Conservation (phyloP, 2,888 invertebrate species). For the Harpagoxenus sublaevis region DNA sequence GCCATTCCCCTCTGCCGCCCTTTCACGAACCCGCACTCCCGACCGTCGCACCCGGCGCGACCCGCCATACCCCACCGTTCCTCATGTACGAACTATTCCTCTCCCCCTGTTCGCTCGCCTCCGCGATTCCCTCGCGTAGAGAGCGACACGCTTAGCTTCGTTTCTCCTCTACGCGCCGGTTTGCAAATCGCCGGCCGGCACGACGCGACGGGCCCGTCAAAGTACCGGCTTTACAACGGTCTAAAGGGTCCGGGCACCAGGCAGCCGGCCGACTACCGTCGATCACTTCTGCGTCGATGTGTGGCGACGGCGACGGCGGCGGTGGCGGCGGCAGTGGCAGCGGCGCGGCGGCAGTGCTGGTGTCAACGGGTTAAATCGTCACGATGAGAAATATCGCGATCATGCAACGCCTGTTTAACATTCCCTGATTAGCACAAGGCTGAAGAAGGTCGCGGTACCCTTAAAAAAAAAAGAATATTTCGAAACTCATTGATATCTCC, state of each 20-base stretch:
- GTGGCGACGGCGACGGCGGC: not conserved
- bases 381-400: constrained; percentile 10
- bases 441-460: not conserved
- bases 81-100: constrained; percentile 42
- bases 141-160: constrained; percentile 20
- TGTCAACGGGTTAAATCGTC: not conserved
- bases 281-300: not conserved
- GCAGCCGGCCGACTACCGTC: not conserved
- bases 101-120: constrained; percentile 38
- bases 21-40: constrained; percentile 48
- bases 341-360: not conserved
- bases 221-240: constrained; percentile 19
- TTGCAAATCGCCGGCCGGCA: constrained; percentile 55
- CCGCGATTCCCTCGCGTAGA: constrained; percentile 39
- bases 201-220: constrained; percentile 21
- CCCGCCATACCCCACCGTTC: constrained; percentile 52
- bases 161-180: constrained; percentile 23
- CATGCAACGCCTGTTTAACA: not conserved
- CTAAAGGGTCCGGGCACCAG: constrained; percentile 3
- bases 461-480: not conserved
- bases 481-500: too few species aligned
- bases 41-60: constrained; percentile 51
- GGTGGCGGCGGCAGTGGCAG: too few species aligned
- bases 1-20: constrained; percentile 40
- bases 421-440: not conserved